Conservation (phyloP, 2,888 invertebrate species). For the Oscheius sp. region DNA sequence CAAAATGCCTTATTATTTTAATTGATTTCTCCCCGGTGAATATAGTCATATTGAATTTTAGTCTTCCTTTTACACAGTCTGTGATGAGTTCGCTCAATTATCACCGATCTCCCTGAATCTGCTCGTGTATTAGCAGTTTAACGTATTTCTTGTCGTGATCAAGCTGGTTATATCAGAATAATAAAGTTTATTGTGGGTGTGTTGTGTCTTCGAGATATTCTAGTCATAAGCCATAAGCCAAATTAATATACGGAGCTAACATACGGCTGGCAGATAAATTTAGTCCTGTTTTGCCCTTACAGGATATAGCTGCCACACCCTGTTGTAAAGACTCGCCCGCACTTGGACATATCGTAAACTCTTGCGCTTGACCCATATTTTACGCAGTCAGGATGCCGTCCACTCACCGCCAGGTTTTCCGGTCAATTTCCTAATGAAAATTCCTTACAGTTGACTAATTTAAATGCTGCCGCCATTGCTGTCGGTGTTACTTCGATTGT, state of each 20-base stretch:
- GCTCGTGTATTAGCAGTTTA: constrained; percentile 12
- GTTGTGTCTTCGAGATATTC: too few relatives aligned
- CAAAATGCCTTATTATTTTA: constrained; percentile 4
- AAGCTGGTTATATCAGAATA: constrained; percentile 31
- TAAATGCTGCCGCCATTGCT: neutral
- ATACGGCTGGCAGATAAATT: too few relatives aligned
- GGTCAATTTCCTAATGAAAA: neutral
- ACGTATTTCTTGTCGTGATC: constrained; percentile 32
- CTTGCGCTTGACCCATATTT: constrained; percentile 11
- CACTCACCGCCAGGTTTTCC: neutral
- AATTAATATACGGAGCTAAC: too few relatives aligned
- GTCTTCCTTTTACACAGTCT: constrained; percentile 9
- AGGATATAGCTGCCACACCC: constrained; percentile 11
- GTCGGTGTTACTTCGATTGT: constrained; percentile 3
- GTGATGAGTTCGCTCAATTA: constrained; percentile 34
- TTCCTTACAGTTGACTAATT: neutral
- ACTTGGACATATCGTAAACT: constrained; percentile 24
- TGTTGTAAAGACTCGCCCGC: constrained; percentile 3
- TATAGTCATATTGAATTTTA: too few relatives aligned
- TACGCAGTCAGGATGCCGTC: neutral
- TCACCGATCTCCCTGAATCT: constrained; percentile 17
- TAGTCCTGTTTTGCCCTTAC: too few relatives aligned
- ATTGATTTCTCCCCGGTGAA: neutral
- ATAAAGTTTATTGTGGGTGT: constrained; percentile 29
- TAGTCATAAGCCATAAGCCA: too few relatives aligned